Evolutionary conservation across 1,140 invertebrate species (phyloP), one percentile per base, ranked within the genome.

Genomic region (Trichonephila inaurata): DNA sequence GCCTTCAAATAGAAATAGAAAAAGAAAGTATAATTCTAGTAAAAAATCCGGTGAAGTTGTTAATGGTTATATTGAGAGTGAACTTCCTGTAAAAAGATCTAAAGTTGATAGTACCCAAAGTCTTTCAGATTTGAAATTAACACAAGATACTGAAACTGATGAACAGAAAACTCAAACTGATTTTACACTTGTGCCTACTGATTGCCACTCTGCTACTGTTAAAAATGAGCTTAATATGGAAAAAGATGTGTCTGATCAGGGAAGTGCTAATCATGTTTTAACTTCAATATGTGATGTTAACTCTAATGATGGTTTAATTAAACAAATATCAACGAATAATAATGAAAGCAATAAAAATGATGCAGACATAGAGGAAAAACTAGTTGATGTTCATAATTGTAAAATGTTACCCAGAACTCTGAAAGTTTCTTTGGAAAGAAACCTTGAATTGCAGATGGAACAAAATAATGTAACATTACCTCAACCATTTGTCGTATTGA

Each of bases 401-500:
- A 14, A 64, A 64, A n/a, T 66, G 28, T 64, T 64, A 61, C 16
- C 51, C 51, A 51, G 10, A 51, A 51, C 51, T 51, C 18, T 85
- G 51, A 64, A 88, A 66, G 14, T 64, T 21, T 64, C 61, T 33
- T 16, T 64, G 16, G 62, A 88, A 21, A 21, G 85, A 18, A 89
- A 61, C 58, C 33, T 89, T 51, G 33, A 69, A 61, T 44, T 91
- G 14, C 44, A 81, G 12, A 24, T 91, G 44, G 44, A 91, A 44
- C n/a, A 91, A 40, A 91, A 82, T 40, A 62, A 62, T 33, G 28
- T 77, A 60, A 82, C 21, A 44, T 40, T 91, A 82, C 77, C 89
- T 40, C 89, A 64, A 24, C 89, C 89, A 18, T 60, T 33, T 61
- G 89, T 91, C 10, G 58, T 91, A 21, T 81, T 91, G 18, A 91